phyloP scores from a whole-genome alignment of 2,888 invertebrate genomes.

The Baronia brevicornis region DNA sequence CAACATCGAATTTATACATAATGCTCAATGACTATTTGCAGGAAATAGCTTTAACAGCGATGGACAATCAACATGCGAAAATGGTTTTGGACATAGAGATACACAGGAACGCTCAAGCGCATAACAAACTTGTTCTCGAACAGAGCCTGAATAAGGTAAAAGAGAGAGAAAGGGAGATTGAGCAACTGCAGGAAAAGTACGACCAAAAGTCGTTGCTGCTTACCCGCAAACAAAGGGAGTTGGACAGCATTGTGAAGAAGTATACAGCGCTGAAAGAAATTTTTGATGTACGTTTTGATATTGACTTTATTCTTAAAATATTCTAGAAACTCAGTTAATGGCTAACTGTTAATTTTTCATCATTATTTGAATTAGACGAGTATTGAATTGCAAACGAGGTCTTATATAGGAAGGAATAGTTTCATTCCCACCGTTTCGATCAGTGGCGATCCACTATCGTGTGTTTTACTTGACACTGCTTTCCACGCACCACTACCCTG shows the following conservation, averaged over 20 bases:
- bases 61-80: conserved; percentile 77
- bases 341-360: no score
- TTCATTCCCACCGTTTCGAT: no score
- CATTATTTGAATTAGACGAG: no score
- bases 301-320: no score
- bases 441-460: no score
- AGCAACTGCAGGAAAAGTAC: conserved; percentile 43
- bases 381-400: no score
- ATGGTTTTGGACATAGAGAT: conserved; percentile 76
- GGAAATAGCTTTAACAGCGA: conserved; percentile 70
- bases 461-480: no score
- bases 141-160: conserved; percentile 39
- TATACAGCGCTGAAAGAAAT: conserved; percentile 44
- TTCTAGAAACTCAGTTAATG: no score
- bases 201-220: conserved; percentile 40
- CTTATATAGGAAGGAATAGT: no score
- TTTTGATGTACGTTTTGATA: conserved; percentile 56
- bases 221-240: conserved; percentile 55
- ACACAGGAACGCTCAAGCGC: conserved; percentile 52
- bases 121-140: conserved; percentile 44
- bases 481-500: no score
- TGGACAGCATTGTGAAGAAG: conserved; percentile 55
- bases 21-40: conserved; percentile 23
- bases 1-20: background rate
- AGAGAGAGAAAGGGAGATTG: conserved; percentile 49